Conservation (phyloP, 2,888 invertebrate species). For the Agonopterix subpropinquella region DNA sequence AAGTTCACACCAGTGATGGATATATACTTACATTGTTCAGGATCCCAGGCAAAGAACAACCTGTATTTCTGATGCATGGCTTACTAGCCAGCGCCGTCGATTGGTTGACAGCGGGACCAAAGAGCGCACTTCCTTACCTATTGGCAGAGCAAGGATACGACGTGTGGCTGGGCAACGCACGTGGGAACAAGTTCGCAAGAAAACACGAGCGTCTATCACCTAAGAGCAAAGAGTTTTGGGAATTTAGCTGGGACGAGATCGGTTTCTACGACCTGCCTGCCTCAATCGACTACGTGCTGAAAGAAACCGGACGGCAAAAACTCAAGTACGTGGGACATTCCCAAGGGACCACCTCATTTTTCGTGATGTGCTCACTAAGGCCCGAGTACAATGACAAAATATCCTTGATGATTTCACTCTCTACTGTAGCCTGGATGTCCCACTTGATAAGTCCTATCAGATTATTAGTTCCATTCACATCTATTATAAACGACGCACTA, state of each 20-base stretch:
- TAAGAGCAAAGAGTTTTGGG: constrained; percentile 51
- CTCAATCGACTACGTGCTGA: constrained; percentile 46
- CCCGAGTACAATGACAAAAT: constrained; percentile 55
- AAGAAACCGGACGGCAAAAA: constrained; percentile 27
- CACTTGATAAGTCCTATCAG: constrained; percentile 40
- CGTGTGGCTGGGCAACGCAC: constrained; percentile 57
- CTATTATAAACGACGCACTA: constrained; percentile 24
- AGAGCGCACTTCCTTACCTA: constrained; percentile 49
- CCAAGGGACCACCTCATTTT: constrained; percentile 55
- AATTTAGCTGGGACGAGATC: constrained; percentile 83
- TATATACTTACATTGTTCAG: constrained; percentile 40
- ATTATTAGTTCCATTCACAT: constrained; percentile 26
- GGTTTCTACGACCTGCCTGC: constrained; percentile 51
- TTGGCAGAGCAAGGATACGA: constrained; percentile 70
- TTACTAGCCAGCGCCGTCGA: constrained; percentile 50
- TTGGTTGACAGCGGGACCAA: constrained; percentile 42
- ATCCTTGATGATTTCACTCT: constrained; percentile 43
- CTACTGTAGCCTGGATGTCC: constrained; percentile 51
- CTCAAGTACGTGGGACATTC: constrained; percentile 57
- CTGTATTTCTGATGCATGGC: constrained; percentile 49
- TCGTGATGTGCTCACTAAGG: constrained; percentile 46
- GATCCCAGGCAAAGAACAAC: constrained; percentile 35
- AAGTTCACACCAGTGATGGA: constrained; percentile 42
- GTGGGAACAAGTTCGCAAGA: constrained; percentile 57
- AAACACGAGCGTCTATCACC: constrained; percentile 53